phyloP scores from a whole-genome alignment of 1,140 invertebrate genomes.

The Linepithema humile region DNA sequence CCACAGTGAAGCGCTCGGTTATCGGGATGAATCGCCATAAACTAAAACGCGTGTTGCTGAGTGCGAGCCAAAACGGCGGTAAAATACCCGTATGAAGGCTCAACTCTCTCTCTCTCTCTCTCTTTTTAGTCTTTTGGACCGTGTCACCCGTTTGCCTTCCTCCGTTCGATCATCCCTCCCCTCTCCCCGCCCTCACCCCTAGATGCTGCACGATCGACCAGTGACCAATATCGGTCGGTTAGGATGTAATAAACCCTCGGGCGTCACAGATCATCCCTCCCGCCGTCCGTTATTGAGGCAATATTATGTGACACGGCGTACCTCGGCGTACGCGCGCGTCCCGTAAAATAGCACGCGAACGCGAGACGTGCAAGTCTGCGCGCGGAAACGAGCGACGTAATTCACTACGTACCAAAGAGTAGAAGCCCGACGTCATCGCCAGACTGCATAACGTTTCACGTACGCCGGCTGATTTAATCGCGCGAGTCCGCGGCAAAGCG shows the following conservation, averaged over 20 bases:
- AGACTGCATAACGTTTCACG: slow-evolving; percentile 42
- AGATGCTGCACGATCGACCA: slow-evolving; percentile 62
- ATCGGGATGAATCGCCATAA: slow-evolving; percentile 56
- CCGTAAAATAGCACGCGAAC: slow-evolving; percentile 58
- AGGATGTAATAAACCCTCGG: slow-evolving; percentile 69
- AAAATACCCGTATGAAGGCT: slow-evolving; percentile 39
- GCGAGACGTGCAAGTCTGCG: slow-evolving; percentile 52
- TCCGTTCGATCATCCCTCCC: slow-evolving; percentile 5
- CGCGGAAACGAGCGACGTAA: slow-evolving; percentile 47
- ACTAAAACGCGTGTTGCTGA: slow-evolving; percentile 41
- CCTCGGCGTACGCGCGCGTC: slow-evolving; percentile 22
- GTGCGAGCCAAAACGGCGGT: slow-evolving; percentile 30
- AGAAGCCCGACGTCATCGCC: slow-evolving; percentile 32
- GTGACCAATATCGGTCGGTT: slow-evolving; percentile 68
- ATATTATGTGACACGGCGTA: slow-evolving; percentile 68
- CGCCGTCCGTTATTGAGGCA: slow-evolving; percentile 62
- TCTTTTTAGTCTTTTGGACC: slow-evolving; percentile 39
- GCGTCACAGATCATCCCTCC: slow-evolving; percentile 68
- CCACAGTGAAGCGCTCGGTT: slow-evolving; percentile 51
- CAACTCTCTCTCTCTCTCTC: not conserved
- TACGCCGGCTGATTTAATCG: slow-evolving; percentile 37
- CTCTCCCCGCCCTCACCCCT: too few species aligned
- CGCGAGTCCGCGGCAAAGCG: slow-evolving; percentile 20
- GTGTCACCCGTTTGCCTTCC: slow-evolving; percentile 1
- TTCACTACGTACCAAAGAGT: slow-evolving; percentile 34